A percentile compares a stretch with the other conserved stretches of the same genome.
Conservation (phyloP, 2,888 invertebrate genomes). For the Amiota communis region DNA sequence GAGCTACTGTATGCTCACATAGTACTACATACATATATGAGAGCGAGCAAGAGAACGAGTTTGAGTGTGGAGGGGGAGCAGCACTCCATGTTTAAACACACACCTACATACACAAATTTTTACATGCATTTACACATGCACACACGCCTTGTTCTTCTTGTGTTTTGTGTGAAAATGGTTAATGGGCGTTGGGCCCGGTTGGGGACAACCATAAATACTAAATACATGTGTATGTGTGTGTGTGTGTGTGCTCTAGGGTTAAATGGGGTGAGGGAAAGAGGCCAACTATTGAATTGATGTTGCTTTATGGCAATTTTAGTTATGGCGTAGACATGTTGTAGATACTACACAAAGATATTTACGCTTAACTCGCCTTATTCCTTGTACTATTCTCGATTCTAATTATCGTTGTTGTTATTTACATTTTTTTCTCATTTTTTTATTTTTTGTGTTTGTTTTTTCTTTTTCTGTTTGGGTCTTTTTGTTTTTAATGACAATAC, state of each 20-base stretch:
- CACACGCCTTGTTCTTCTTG: background rate
- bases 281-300: background rate
- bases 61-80: background rate
- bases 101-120: background rate
- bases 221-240: background rate
- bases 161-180: background rate
- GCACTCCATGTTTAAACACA: constrained; percentile 6
- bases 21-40: no score
- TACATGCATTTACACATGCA: background rate
- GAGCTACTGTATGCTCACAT: background rate
- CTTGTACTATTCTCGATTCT: background rate
- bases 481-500: constrained; percentile 15
- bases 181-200: background rate
- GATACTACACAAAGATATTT: background rate
- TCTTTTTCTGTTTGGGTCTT: background rate
- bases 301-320: background rate
- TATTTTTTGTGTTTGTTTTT: background rate
- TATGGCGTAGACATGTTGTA: constrained; percentile 16
- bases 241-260: background rate
- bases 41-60: background rate
- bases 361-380: background rate
- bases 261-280: background rate
- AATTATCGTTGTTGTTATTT: background rate
- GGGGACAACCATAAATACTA: no score
- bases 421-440: no score